phyloP scores from a whole-genome alignment of 2,797 vertebrate genomes.

The Oreochromis mossambicus region DNA sequence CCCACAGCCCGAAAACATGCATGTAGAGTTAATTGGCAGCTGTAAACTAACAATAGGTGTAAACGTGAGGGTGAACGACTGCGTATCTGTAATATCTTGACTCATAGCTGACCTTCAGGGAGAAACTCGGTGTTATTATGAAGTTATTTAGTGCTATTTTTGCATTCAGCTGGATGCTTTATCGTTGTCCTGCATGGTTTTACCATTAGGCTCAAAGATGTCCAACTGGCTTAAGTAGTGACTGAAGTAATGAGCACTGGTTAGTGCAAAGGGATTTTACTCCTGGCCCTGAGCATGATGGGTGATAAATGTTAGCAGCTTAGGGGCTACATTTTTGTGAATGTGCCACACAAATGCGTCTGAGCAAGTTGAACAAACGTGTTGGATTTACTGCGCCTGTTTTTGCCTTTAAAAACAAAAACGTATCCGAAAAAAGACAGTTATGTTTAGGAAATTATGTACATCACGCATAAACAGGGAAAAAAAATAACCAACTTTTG shows the following conservation, averaged over 20 bases:
- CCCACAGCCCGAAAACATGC: background rate
- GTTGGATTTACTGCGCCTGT: background rate
- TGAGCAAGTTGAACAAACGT: background rate
- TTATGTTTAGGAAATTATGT: background rate
- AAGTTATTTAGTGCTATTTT: background rate
- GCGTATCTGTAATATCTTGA: background rate
- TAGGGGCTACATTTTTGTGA: background rate
- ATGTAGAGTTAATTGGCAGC: background rate
- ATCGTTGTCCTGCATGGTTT: background rate
- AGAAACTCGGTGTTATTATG: slow-evolving; percentile 4
- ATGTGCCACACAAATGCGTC: background rate
- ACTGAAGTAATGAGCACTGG: background rate
- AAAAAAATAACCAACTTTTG: background rate
- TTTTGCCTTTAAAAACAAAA: background rate
- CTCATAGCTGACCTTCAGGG: background rate
- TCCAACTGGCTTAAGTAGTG: background rate
- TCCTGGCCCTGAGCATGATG: background rate
- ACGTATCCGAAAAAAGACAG: background rate
- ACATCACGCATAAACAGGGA: rapidly evolving
- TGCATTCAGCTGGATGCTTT: slow-evolving; percentile 4
- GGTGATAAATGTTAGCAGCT: background rate
- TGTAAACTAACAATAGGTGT: background rate
- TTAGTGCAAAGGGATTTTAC: background rate
- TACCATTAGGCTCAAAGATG: slow-evolving; percentile 7
- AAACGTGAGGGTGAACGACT: background rate